A percentile compares a stretch with the other conserved stretches of the same genome.
phyloP scores from a whole-genome alignment of 1,140 invertebrate species.

The Lasaia peninsularis region DNA sequence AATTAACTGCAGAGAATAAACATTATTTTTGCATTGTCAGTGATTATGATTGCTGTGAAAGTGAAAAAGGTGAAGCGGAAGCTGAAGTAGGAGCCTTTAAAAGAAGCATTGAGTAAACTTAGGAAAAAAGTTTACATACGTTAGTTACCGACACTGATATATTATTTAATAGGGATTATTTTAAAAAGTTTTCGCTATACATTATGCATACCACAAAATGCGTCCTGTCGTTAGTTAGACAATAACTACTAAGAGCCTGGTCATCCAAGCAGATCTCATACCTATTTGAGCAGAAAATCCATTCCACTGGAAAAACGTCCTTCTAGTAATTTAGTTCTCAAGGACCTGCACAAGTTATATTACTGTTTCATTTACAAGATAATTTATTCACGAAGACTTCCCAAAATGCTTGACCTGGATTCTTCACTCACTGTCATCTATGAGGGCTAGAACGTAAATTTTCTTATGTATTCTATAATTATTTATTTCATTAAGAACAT shows the following conservation, averaged over 20 bases:
- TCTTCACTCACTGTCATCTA: slow-evolving; percentile 2
- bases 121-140: no score
- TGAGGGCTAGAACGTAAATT: not conserved
- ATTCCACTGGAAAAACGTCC: not conserved
- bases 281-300: not conserved
- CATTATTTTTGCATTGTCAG: no score
- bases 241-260: not conserved
- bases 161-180: no score
- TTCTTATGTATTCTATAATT: not conserved
- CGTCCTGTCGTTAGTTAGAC: no score
- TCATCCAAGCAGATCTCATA: not conserved
- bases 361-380: not conserved
- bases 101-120: no score
- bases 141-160: no score
- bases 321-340: not conserved
- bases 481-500: not conserved
- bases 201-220: no score
- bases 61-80: no score
- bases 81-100: no score
- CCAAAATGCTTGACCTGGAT: not conserved
- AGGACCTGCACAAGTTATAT: not conserved
- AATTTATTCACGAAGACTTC: not conserved
- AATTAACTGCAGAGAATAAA: no score
- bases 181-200: no score
- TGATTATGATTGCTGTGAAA: no score